A percentile compares a stretch with the other conserved stretches of the same genome.
Conservation (phyloP, 2,797 vertebrate genomes). For the Acanthurus lineatus region DNA sequence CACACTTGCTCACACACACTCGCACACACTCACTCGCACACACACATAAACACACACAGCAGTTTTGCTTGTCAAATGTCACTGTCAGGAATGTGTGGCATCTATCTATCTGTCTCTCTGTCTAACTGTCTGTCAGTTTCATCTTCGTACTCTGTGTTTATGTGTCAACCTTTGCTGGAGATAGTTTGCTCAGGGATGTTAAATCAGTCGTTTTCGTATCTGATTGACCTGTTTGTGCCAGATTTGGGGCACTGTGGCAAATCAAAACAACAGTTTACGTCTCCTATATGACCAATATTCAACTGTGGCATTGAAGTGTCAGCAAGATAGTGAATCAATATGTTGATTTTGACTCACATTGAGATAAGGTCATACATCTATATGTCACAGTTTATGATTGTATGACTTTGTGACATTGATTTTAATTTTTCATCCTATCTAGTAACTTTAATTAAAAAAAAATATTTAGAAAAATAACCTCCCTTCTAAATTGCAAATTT, state of each 20-base stretch:
- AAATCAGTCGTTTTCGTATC: slow-evolving; percentile 52
- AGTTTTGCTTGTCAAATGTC: slow-evolving; percentile 49
- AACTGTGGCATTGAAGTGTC: not conserved
- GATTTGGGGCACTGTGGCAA: slow-evolving; percentile 3
- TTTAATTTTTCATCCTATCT: too few species aligned
- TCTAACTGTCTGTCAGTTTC: slow-evolving; percentile 6
- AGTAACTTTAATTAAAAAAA: too few species aligned
- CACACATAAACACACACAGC: slow-evolving; percentile 42
- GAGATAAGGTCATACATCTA: too few species aligned
- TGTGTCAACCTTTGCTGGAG: slow-evolving; percentile 1
- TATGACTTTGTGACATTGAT: too few species aligned
- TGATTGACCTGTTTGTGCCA: not conserved
- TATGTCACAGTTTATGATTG: too few species aligned
- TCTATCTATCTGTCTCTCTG: slow-evolving; percentile 14
- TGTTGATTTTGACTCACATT: not conserved
- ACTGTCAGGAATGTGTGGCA: slow-evolving; percentile 33
- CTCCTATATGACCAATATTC: not conserved
- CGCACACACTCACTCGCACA: slow-evolving; percentile 41
- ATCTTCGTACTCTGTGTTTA: not conserved
- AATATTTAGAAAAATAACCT: too few species aligned
- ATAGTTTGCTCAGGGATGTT: slow-evolving; percentile 30
- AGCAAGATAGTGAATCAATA: not conserved
- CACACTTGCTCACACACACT: slow-evolving; percentile 4
- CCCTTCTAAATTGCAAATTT: too few species aligned
- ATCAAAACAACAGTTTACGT: not conserved